phyloP scores from a whole-genome alignment of 2,797 vertebrate species.

The Picus viridis region DNA sequence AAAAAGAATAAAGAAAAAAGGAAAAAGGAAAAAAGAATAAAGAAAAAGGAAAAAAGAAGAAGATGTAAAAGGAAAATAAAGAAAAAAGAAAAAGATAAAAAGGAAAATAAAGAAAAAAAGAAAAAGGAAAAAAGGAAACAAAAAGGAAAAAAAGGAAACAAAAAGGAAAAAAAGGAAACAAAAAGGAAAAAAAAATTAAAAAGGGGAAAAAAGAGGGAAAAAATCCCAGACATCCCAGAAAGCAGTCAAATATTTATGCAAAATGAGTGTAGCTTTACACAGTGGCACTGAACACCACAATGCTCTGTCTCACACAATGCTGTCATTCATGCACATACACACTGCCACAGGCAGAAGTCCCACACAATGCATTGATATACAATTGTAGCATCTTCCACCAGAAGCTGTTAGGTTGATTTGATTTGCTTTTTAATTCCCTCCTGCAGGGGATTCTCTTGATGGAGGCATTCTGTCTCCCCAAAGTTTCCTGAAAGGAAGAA shows the following conservation, averaged over 20 bases:
- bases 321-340: conserved; percentile 64
- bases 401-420: not conserved
- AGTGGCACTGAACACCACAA: conserved; percentile 61
- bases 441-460: conserved; percentile 52
- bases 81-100: too few relatives aligned
- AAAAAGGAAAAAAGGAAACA: too few relatives aligned
- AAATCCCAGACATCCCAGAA: conserved; percentile 46
- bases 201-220: not conserved
- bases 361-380: conserved; percentile 67
- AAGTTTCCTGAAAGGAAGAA: conserved; percentile 28
- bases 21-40: too few relatives aligned
- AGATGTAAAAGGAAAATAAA: too few relatives aligned
- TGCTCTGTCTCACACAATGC: conserved; percentile 71
- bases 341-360: conserved; percentile 71
- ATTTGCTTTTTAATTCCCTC: conserved; percentile 9
- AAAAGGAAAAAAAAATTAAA: too few relatives aligned
- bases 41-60: too few relatives aligned
- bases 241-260: conserved; percentile 73
- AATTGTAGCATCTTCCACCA: conserved; percentile 68
- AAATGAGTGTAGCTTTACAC: conserved; percentile 59
- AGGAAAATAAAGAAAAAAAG: too few relatives aligned
- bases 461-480: conserved; percentile 44
- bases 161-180: too few relatives aligned
- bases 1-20: too few relatives aligned
- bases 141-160: too few relatives aligned